Evolutionary conservation across 2,888 invertebrate genomes (phyloP), one percentile per base, ranked within the genome.

Genomic region (Lacanobia oleracea): DNA sequence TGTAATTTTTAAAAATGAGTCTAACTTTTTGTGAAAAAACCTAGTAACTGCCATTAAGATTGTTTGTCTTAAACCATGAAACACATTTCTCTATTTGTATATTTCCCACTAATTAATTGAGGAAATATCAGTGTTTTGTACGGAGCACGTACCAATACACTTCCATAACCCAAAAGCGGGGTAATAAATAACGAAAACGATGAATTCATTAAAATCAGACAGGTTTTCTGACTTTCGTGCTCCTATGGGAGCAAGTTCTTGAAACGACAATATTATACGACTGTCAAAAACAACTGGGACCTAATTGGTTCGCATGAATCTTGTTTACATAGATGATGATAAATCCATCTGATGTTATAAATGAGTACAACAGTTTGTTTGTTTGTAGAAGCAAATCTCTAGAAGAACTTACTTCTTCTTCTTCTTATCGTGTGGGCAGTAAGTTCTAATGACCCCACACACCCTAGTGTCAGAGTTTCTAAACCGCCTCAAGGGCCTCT

Each of bases 221-320:
- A 14, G 5, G 21, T 27, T 40, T 70, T 60, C 2, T 33, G 1
- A 33, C 12, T 33, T 60, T 59, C 5, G 18, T 7, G 40, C 40
- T 27, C 16, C 16, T 18, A 23, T 1, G 10, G 12, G 6, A 43
- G 45, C 14, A 57, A 45, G 50, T 51, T 51, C 14, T 27, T 60
- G 10, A 21, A 33, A 43, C 21, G 67, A 50, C 16, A 12, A 23
- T 54, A 27, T 27, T 54, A 54, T 27, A 54, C 16, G 27, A 54
- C 16, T 16, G 23, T 63, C 50, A 45, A 27, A 54, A 54, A 54
- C 2, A 45, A 60, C 33, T 59, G n/a, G 69, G n/a, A 57, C 48
- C 21, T 27, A 21, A n/a, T 27, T 40, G 3, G 23, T 37, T 3
- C 6, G 33, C 43, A 45, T 23, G 23, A 16, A 51, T 43, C 18